Conservation (phyloP, 2,113 vertebrate genomes). For the Siniperca knerii region DNA sequence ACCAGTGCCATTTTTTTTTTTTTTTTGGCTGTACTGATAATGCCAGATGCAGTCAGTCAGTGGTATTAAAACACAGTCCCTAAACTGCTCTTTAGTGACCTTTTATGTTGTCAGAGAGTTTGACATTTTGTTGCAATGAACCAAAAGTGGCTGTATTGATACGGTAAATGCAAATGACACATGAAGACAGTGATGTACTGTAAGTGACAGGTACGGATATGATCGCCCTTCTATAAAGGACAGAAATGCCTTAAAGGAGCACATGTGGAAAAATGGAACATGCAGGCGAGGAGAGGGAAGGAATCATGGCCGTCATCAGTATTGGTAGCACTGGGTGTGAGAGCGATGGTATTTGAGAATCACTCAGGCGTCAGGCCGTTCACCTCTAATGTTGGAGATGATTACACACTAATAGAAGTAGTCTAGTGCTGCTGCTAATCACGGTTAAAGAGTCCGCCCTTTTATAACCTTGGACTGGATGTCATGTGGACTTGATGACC, state of each 20-base stretch:
- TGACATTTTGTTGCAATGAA: conserved; percentile 79
- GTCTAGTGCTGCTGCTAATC: conserved; percentile 74
- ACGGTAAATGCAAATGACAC: conserved; percentile 67
- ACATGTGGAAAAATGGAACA: conserved; percentile 9
- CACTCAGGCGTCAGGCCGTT: conserved; percentile 72
- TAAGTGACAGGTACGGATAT: conserved; percentile 71
- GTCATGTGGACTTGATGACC: conserved; percentile 54
- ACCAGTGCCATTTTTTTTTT: conserved; percentile 17
- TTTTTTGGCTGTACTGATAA: conserved; percentile 44
- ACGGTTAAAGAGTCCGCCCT: conserved; percentile 60
- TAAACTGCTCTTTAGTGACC: conserved; percentile 74
- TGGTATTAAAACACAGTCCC: conserved; percentile 56
- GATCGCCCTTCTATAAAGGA: conserved; percentile 68
- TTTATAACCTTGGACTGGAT: conserved; percentile 58
- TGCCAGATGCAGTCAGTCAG: conserved; percentile 40
- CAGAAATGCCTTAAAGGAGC: conserved; percentile 70
- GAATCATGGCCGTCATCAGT: conserved; percentile 53
- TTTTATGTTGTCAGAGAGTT: conserved; percentile 75
- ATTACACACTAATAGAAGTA: conserved; percentile 79
- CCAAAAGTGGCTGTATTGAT: conserved; percentile 73
- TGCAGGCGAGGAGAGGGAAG: conserved; percentile 3
- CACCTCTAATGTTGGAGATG: conserved; percentile 80
- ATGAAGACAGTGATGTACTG: conserved; percentile 69
- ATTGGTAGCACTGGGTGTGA: conserved; percentile 45
- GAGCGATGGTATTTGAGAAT: conserved; percentile 77